Base-by-base conservation (phyloP, 2,888 invertebrate species). In the Doris montereyensis region DNA sequence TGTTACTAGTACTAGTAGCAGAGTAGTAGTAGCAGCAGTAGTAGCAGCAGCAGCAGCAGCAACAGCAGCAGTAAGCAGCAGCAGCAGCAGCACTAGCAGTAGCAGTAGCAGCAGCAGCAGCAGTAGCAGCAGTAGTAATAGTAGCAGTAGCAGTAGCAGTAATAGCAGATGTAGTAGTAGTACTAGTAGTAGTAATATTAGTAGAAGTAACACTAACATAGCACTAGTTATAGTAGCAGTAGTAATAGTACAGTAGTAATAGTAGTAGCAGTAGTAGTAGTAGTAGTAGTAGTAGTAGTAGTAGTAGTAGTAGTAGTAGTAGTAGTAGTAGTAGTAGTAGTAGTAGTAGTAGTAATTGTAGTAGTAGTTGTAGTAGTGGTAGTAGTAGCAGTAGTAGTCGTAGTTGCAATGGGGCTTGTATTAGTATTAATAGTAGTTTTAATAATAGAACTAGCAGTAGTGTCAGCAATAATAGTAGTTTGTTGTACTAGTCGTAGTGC, bases 241-340 rank as follows among this genome's bases (percentile, higher is more conserved):
- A 65, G 65, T 65, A 65, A 21, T 21, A 65, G 65, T 65, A 65
- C 13, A 65, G 65, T 65, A 65, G 65, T 65, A 65, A 21, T 65
- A 65, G 65, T 65, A 65, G 65, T 65, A 65, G 65, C 21, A 65
- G 65, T 65, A 65, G 65, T 65, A 65, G 65, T 65, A 65, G 65
- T 65, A 65, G 65, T 65, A 65, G 65, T 65, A 65, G 65, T 65
- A 65, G 65, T 65, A 65, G 65, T 65, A 65, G 24, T 65, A 65
- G 65, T 65, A 65, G 65, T 65, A 65, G 65, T 65, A 65, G 65
- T 65, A 65, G 65, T 65, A 65, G 24, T 65, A 65, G 65, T 65
- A 65, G 65, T 65, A 65, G 65, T 65, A 65, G 65, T 65, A 65
- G 65, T 65, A 65, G 65, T 65, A 65, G 24, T 65, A 65, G 65